Conservation (phyloP, 1,140 invertebrate species). For the Steinernema feltiae region DNA sequence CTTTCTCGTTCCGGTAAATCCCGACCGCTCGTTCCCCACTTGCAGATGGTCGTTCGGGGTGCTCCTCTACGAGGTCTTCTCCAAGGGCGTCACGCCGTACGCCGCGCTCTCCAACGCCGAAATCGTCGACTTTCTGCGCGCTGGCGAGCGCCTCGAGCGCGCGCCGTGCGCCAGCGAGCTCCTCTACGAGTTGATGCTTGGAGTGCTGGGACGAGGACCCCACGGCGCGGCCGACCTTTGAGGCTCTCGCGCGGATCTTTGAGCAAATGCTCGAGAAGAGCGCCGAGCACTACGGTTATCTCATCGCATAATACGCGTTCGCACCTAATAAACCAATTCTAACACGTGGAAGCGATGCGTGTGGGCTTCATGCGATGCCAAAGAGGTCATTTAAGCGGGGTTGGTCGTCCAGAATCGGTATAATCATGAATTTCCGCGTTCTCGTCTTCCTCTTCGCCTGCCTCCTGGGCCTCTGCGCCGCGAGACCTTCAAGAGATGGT, state of each 20-base stretch:
- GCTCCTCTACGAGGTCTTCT: slow-evolving; percentile 3
- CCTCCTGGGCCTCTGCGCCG: too few species aligned
- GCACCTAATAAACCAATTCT: too few species aligned
- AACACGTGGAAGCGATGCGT: too few species aligned
- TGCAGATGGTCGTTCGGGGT: slow-evolving; percentile 3
- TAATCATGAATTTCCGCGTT: too few species aligned
- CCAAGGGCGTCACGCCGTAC: not conserved
- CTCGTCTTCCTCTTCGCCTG: too few species aligned
- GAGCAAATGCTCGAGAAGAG: not conserved
- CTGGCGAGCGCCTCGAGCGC: not conserved
- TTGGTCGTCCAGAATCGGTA: too few species aligned
- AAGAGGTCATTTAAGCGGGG: too few species aligned
- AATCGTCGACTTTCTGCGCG: not conserved
- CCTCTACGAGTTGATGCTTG: not conserved
- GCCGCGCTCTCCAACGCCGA: not conserved
- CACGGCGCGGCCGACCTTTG: not conserved
- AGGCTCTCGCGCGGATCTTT: not conserved
- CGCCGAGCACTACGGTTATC: not conserved
- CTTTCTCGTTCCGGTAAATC: not conserved
- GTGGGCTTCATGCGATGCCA: too few species aligned
- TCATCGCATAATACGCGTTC: slow-evolving; percentile 1
- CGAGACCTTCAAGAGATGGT: too few species aligned
- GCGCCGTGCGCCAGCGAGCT: not conserved
- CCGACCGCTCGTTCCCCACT: not conserved
- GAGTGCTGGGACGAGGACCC: not conserved